phyloP scores from a whole-genome alignment of 2,797 vertebrate genomes.

The Gymnothorax javanicus region DNA sequence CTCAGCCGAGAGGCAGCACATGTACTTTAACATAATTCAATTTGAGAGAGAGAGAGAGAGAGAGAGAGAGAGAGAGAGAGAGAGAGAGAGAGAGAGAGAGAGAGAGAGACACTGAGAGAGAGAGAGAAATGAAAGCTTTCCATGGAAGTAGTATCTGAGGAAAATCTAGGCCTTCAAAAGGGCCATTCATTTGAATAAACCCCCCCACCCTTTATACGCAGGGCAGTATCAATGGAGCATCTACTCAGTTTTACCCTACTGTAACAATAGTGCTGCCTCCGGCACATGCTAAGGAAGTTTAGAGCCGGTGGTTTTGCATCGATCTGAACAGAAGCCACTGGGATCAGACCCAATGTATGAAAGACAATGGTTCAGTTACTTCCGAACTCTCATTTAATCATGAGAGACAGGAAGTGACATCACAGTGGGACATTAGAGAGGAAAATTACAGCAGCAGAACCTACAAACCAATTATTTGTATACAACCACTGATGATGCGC shows the following conservation, averaged over 20 bases:
- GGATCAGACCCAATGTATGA: not conserved
- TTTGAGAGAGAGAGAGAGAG: constrained; percentile 22
- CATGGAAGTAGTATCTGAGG: constrained; percentile 41
- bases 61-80: constrained; percentile 29
- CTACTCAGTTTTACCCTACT: not conserved
- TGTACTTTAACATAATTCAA: constrained; percentile 45
- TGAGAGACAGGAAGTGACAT: not conserved
- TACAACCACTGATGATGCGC: too few relatives aligned
- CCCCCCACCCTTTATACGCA: constrained; percentile 40
- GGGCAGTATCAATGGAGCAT: constrained; percentile 14
- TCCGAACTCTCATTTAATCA: not conserved
- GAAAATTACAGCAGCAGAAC: not conserved
- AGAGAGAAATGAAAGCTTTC: constrained; percentile 40
- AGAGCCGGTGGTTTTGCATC: not conserved
- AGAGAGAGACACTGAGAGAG: too few relatives aligned
- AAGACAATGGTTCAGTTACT: not conserved
- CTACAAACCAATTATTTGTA: not conserved
- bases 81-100: constrained; percentile 24
- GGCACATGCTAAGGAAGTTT: not conserved
- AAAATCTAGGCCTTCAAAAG: constrained; percentile 50
- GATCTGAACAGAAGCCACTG: not conserved
- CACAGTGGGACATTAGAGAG: not conserved
- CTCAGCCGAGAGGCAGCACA: constrained; percentile 15
- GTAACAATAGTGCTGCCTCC: not conserved
- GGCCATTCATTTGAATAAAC: constrained; percentile 45